Evolutionary conservation across 2,888 invertebrate genomes (phyloP).

Genomic region (Leucophenga montana): DNA sequence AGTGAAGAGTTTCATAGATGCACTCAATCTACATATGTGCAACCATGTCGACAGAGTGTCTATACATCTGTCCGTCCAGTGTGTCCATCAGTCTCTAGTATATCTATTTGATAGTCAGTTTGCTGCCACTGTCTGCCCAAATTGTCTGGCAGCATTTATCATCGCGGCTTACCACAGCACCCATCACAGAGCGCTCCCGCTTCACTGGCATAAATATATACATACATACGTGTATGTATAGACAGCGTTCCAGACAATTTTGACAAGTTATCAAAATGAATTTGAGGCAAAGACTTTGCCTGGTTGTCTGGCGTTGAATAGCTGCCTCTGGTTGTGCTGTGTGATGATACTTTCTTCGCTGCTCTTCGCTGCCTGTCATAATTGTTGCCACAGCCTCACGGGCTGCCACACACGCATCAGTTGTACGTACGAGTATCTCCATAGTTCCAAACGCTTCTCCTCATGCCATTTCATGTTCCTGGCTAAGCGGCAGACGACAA

Average conservation of each 20-base stretch:
- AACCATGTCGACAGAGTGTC: constrained; percentile 31
- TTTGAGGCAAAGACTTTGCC: constrained; percentile 15
- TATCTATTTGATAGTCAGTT: constrained; percentile 20
- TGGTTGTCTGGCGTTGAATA: constrained; percentile 42
- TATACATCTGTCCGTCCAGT: not conserved
- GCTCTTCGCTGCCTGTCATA: constrained; percentile 50
- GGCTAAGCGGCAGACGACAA: constrained; percentile 61
- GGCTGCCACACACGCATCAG: constrained; percentile 23
- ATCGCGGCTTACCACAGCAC: constrained; percentile 36
- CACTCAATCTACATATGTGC: constrained; percentile 23
- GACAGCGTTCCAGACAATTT: constrained; percentile 58
- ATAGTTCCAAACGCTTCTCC: constrained; percentile 3
- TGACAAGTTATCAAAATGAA: constrained; percentile 68
- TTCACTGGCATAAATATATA: too few relatives aligned
- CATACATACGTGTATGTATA: constrained; percentile 2
- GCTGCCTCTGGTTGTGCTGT: constrained; percentile 32
- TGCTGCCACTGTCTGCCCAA: constrained; percentile 31
- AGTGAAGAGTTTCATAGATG: constrained; percentile 8
- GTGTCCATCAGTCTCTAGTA: not conserved
- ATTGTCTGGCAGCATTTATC: constrained; percentile 67
- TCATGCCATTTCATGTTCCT: not conserved
- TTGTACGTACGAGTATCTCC: constrained; percentile 1
- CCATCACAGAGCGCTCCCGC: too few relatives aligned
- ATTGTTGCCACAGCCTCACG: constrained; percentile 35
- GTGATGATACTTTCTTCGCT: too few relatives aligned